Base-by-base conservation (phyloP, 1,140 invertebrate species). In the Ceratina australensis region DNA sequence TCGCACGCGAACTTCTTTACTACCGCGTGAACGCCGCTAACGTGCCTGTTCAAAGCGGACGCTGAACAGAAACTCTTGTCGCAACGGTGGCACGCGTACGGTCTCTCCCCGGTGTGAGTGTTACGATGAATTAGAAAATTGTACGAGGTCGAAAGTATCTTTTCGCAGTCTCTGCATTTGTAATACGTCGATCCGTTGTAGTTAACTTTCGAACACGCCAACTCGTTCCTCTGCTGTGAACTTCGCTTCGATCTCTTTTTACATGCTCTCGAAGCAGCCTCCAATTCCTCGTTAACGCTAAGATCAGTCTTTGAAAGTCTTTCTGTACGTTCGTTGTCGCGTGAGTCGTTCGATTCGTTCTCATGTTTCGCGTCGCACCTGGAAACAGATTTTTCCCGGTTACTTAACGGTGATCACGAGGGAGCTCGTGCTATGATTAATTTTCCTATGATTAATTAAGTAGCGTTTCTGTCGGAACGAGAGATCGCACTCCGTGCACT, bases 381-480 rank as follows among this genome's bases (percentile, higher is more conserved):
- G 76, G 87, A 83, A 82, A 89, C 86, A 84, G 87, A 89, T 88
- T 22, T 50, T 85, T 87, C 33, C 83, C 54, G 68, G 85, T 82
- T 84, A 80, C 47, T 84, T 67, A 1, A 28, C 18, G 2, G 18
- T 1, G 28, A 13, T 18, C 59, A 42, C n/a, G 18, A 54, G 57
- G 7, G 33, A n/a, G 15, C 22, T 42, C 8, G 42, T 16, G 16
- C 80, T 79, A 80, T 93, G 93, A 82, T 91, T 92, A n/a, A 87
- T 81, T 74, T 89, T 92, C 50, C 80, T 90, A 87, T 93, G 93
- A 84, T 92, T 93, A 71, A 91, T 81, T 59, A 93, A 88, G 82
- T 93, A 93, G 20, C 92, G 83, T 75, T 93, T 93, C 68, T 93
- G 92, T 64, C 91, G 86, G 78, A 93, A 93, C 13, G 86, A 87